Percentiles rank a stretch among this genome's conserved stretches.
phyloP scores from a whole-genome alignment of 2,113 vertebrate species.

The Gymnobelideus leadbeateri region DNA sequence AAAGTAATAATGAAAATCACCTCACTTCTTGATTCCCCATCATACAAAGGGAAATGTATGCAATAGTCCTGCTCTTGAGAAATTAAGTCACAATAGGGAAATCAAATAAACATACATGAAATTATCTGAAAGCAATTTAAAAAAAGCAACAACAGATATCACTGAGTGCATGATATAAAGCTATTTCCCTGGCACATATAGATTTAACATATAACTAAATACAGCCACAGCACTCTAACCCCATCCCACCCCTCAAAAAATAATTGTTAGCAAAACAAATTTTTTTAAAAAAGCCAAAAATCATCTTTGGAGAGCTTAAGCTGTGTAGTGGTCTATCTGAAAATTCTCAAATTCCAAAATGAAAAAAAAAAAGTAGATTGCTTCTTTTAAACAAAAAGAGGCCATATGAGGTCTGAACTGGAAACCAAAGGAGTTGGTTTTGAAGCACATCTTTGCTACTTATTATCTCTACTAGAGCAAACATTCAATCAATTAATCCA shows the following conservation, averaged over 20 bases:
- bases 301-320: background rate
- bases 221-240: background rate
- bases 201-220: background rate
- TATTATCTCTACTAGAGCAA: background rate
- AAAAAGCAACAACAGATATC: background rate
- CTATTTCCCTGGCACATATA: background rate
- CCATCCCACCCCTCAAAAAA: background rate
- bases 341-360: background rate
- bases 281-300: too few species aligned
- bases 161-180: background rate
- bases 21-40: background rate
- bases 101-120: background rate
- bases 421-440: background rate
- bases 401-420: background rate
- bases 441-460: background rate
- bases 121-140: background rate
- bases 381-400: background rate
- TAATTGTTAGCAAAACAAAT: background rate
- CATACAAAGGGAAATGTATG: background rate
- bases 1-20: background rate
- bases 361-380: background rate
- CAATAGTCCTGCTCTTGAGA: background rate
- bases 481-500: background rate
- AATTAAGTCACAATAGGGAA: background rate
- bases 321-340: background rate